Evolutionary conservation across 2,888 invertebrate genomes (phyloP), one percentile per base, ranked within the genome.

Genomic region (Magallana nippona): DNA sequence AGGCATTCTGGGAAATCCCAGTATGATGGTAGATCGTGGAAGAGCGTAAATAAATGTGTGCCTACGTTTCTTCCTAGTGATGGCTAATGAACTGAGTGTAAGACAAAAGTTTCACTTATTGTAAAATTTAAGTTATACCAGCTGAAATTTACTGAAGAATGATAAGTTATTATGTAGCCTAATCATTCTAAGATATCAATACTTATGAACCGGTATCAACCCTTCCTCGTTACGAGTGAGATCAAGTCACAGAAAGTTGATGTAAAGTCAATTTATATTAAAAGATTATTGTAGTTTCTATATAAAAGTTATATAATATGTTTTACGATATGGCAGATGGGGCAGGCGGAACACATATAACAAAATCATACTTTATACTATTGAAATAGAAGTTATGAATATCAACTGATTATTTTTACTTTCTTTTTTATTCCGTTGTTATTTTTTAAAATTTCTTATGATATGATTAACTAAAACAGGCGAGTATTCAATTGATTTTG

Each of bases 41-140:
- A 84, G 78, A 78, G 81, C 83, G 81, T 79, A 84, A 84, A 85
- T 44, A 71, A 82, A 78, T 55, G n/a, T 81, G 81, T 85, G 82
- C 84, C 77, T 77, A 63, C 83, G 77, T 83, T 58, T 83, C 82
- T 82, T 79, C 77, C 82, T 82, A 87, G 85, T 85, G 77, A 88
- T 88, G 88, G 88, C 86, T 79, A 85, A 78, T 82, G 87, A 88
- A 82, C 82, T 84, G 63, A 86, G 84, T 84, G 88, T 88, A 88
- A 85, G 88, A 63, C 55, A 78, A 80, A 79, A 71, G 82, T 57
- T 57, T 83, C 32, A 56, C 17, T 78, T 71, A 27, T 27, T 27
- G 71, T 71, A 71, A 71, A 71, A 27, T 71, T 27, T 71, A 13
- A 22, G 71, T 71, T 15, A 27, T 44, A 44, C 44, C 44, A 44